These are phyloP conservation scores for Tupaia chinensis DNA, from an alignment of 2,113 vertebrate species.

Conservation along the genomic window DNA sequence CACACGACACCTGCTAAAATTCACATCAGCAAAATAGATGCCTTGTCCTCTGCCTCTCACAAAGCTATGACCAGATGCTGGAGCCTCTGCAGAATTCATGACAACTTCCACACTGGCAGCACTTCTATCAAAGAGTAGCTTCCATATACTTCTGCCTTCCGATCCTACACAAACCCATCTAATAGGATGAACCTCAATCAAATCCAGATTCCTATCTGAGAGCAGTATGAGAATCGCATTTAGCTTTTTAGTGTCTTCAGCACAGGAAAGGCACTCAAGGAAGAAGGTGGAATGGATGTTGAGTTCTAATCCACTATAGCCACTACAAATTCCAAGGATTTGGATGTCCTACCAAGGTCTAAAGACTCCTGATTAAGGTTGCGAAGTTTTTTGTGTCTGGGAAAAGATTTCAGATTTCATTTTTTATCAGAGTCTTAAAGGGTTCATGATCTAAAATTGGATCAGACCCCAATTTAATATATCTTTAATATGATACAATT, in stretches of 20 bases:
- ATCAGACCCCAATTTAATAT: neutral
- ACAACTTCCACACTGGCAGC: neutral
- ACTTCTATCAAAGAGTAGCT: neutral
- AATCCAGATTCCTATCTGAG: neutral
- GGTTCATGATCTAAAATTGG: neutral
- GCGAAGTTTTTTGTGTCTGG: neutral
- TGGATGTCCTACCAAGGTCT: neutral
- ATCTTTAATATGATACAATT: neutral
- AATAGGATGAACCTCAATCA: neutral
- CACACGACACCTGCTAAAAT: neutral
- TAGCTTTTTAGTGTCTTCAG: neutral
- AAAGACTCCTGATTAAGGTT: neutral
- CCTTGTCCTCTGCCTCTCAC: neutral
- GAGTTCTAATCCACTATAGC: neutral
- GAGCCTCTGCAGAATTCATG: neutral
- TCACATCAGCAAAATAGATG: neutral
- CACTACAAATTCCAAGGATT: neutral
- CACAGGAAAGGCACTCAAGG: neutral
- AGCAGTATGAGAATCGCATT: neutral
- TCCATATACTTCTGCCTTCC: neutral
- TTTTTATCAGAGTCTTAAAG: conserved; percentile 30
- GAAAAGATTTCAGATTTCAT: neutral
- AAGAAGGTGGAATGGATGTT: neutral
- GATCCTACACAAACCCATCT: neutral
- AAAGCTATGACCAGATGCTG: neutral